These are phyloP conservation scores for Dryomyza anilis DNA, from an alignment of 2,888 invertebrate species.

Conservation along the genomic window DNA sequence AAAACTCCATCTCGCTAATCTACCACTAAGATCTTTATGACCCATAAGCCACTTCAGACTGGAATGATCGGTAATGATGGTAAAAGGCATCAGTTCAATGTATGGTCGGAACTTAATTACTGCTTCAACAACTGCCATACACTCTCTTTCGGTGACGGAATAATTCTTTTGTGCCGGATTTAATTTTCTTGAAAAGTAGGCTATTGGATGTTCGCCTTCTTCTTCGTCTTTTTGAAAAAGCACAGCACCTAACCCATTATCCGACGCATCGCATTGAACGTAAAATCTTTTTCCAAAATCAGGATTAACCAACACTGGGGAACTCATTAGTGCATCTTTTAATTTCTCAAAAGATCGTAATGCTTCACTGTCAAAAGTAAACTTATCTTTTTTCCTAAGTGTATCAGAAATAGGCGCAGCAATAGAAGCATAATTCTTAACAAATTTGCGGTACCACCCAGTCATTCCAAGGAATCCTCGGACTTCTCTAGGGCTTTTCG, in stretches of 20 bases:
- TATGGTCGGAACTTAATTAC: slow-evolving; percentile 4
- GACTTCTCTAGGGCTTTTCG: neutral
- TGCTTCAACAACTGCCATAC: neutral
- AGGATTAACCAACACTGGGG: slow-evolving; percentile 3
- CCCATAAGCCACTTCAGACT: slow-evolving; percentile 21
- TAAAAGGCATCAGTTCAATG: slow-evolving; percentile 15
- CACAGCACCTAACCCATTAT: neutral
- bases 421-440: slow-evolving; percentile 6
- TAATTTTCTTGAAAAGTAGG: slow-evolving; percentile 34
- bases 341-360: neutral
- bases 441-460: neutral
- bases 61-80: slow-evolving; percentile 17
- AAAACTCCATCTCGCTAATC: slow-evolving; percentile 17
- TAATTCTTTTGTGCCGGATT: slow-evolving; percentile 21
- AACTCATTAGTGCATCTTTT: neutral
- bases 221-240: slow-evolving; percentile 12
- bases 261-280: neutral
- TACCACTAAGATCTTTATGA: slow-evolving; percentile 6
- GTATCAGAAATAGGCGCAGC: slow-evolving; percentile 1
- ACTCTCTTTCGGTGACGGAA: neutral
- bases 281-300: neutral
- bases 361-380: neutral
- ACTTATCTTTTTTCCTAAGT: neutral
- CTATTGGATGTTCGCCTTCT: slow-evolving; percentile 1
- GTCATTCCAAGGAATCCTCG: neutral